Evolutionary conservation across 2,113 vertebrate genomes (phyloP).

Genomic region (Leuciscus idus): DNA sequence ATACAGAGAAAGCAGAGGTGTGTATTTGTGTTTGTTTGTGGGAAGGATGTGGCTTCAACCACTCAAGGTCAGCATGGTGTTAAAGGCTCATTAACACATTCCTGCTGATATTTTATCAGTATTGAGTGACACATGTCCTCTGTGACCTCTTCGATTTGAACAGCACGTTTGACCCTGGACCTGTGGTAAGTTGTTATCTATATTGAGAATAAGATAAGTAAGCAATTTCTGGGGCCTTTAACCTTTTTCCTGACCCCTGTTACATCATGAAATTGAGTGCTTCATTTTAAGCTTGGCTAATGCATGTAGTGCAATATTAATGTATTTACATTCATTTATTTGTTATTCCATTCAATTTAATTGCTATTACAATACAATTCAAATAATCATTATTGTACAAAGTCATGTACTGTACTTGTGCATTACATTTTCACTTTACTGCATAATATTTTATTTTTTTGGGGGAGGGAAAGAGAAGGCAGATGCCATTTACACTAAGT

Average conservation of each 20-base stretch:
- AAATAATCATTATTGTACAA: neutral
- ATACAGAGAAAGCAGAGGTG: neutral
- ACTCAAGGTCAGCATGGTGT: slow-evolving; percentile 28
- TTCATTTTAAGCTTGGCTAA: neutral
- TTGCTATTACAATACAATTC: no score
- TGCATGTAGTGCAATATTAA: neutral
- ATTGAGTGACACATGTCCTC: slow-evolving; percentile 13
- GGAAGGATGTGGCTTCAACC: slow-evolving; percentile 26
- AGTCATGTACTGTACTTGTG: neutral
- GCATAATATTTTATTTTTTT: neutral
- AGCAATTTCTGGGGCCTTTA: neutral
- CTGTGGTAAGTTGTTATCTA: neutral
- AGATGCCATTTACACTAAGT: neutral
- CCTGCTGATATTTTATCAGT: slow-evolving; percentile 34
- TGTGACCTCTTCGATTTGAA: slow-evolving; percentile 14
- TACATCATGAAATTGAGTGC: neutral
- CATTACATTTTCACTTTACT: neutral
- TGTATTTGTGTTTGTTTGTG: slow-evolving; percentile 13
- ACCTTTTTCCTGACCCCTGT: neutral
- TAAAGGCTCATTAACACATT: slow-evolving; percentile 41
- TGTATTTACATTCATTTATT: neutral
- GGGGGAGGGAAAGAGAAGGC: neutral
- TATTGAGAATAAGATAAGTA: neutral
- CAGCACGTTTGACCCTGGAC: slow-evolving; percentile 15
- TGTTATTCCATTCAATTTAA: neutral